Evolutionary conservation across 2,888 invertebrate species (phyloP).

Genomic region (Piscicola geometra): DNA sequence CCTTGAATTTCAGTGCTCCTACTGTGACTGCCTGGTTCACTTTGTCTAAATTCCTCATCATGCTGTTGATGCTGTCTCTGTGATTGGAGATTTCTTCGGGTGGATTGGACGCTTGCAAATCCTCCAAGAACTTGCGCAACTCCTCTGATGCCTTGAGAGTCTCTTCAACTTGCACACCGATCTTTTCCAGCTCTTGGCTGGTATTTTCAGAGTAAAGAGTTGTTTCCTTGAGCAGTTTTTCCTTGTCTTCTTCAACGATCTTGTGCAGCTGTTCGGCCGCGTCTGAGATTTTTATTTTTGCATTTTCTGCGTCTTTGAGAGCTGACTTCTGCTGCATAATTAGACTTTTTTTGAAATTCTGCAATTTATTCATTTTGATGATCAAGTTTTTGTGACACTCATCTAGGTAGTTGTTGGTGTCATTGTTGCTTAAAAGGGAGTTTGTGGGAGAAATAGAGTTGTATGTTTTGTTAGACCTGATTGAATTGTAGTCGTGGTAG

Average conservation of each 20-base stretch:
- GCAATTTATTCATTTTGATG: neutral
- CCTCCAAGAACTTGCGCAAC: constrained; percentile 20
- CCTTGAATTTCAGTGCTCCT: constrained; percentile 27
- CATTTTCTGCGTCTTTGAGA: neutral
- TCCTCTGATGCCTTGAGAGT: constrained; percentile 19
- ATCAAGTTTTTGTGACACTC: neutral
- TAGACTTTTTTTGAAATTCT: neutral
- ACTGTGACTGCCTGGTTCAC: constrained; percentile 27
- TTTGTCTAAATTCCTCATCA: constrained; percentile 23
- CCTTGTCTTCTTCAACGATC: constrained; percentile 20
- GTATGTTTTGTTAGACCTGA: neutral
- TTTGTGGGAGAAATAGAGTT: too few relatives aligned
- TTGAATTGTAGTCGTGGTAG: neutral
- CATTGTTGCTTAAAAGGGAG: neutral
- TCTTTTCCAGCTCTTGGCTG: constrained; percentile 30
- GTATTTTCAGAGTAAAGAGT: constrained; percentile 12
- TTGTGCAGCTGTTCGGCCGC: constrained; percentile 27
- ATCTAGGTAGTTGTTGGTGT: neutral
- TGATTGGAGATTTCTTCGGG: constrained; percentile 16
- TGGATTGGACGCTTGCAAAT: constrained; percentile 14
- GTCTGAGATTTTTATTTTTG: neutral
- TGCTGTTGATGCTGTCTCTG: constrained; percentile 9
- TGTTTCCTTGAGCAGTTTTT: constrained; percentile 31
- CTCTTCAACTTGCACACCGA: constrained; percentile 4
- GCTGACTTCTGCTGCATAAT: neutral